Evolutionary conservation across 2,797 vertebrate genomes (phyloP), one percentile per base, ranked within the genome.

Genomic region (Anguilla pacifica): DNA sequence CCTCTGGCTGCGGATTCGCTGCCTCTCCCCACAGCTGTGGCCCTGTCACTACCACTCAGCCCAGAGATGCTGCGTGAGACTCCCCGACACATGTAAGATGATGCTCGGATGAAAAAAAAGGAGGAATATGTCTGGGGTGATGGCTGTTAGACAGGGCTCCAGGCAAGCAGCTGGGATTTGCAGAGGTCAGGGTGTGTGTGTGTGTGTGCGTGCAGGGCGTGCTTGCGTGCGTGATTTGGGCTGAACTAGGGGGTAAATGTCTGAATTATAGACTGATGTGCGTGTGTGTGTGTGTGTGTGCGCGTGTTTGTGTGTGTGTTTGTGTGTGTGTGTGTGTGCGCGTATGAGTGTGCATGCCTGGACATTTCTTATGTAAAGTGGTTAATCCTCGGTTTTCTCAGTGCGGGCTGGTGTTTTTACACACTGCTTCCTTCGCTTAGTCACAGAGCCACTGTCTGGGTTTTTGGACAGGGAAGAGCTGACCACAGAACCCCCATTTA

Each of bases 301-400:
- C 61, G 77, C 88, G 51, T 87, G 87, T 88, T 83, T 89, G 15
- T 70, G 7, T 31, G 25, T 51, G 39, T 51, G 19, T 25, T 2
- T 72, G 7, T 86, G 61, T 86, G 11, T 55, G 46, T 49, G 46
- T 82, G 46, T 51, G 22, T 51, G 43, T 51, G 46, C 25, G 6
- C n/a, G 43, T 53, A 7, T 31, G 7, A 13, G 46, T 86, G 39
- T 31, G 49, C 77, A 55, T 74, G 55, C 77, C 6, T 64, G 59
- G 57, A 25, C 49, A 84, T 55, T 10, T 35, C n/a, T 22, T 87
- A 87, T 55, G 3, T 85, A 46, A 43, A 67, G 84, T 67, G 39
- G 61, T 61, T 64, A 49, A 64, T 46, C 25, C 59, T 19, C 6
- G 39, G 84, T 43, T 85, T 72, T 5, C 82, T 74, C 31, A 70